Base-by-base conservation (phyloP, 2,888 invertebrate genomes). In the Dynastes grantii region DNA sequence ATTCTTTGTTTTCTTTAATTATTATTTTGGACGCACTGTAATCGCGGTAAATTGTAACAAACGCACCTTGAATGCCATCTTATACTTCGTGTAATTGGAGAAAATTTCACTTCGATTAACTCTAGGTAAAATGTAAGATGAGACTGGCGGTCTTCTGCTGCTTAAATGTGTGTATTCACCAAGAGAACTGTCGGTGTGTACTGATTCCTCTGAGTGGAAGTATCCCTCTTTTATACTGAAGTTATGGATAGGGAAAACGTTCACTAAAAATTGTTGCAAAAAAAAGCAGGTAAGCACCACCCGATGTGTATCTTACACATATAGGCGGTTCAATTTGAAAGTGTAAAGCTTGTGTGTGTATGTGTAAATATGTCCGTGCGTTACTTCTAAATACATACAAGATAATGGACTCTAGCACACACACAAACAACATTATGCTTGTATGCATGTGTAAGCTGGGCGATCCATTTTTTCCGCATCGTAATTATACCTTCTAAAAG, bases 31-130 rank as follows among this genome's bases (percentile, higher is more conserved):
- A 45, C 45, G 45, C 45, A 45, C 45, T 45, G 2, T 32, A 45
- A 45, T 9, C 45, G 45, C 45, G 45, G 32, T 5, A 32, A 32
- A 32, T 32, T 32, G 32, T 8, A 16, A 16, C 8, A 58, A 61
- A 77, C 79, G 61, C 77, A 79, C 79, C 79, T 79, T 73, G 65
- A 75, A 79, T 64, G 64, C 77, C 79, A 79, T 79, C 68, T 53
- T 16, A 76, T 76, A 9, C 27, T 61, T 73, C 22, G 40, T 29
- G 16, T 68, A 51, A 32, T 61, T 55, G 45, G 65, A 45, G 51
- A 68, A 16, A 49, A 2, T 73, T 78, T 73, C 78, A 64, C 71
- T 78, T 63, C 51, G 63, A 58, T 32, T 5, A 32, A 32, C 32
- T 32, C 32, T 32, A 32, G 5, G 32, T 32, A 32, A 32, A 32